Evolutionary conservation across 2,113 vertebrate species (phyloP).

Genomic region (Albula glossodonta): DNA sequence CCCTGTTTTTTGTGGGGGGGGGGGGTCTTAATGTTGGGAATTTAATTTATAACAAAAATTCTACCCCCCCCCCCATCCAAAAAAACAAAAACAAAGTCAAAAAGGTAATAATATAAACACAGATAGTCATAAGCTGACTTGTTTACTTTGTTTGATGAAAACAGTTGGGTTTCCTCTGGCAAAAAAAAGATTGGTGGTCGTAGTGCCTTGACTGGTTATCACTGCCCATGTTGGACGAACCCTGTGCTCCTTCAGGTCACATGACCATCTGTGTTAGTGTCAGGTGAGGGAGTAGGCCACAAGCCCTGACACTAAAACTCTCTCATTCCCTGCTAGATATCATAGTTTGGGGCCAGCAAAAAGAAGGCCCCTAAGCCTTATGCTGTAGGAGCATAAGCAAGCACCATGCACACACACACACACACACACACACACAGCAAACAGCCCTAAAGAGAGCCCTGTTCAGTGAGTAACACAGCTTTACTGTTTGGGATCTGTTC

Average conservation of each 20-base stretch:
- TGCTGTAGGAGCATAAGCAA: neutral
- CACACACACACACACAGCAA: conserved; percentile 42
- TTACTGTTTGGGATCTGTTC: conserved; percentile 55
- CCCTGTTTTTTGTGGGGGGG: too few species aligned
- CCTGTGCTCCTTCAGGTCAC: neutral
- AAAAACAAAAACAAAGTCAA: too few species aligned
- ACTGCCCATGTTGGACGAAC: neutral
- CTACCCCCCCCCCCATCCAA: too few species aligned
- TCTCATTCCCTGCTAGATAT: neutral
- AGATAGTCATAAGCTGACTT: too few species aligned
- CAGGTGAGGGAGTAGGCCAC: too few species aligned
- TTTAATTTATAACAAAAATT: too few species aligned
- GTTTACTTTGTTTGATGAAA: neutral
- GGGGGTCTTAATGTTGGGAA: too few species aligned
- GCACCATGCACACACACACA: conserved; percentile 50
- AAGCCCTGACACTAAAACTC: neutral
- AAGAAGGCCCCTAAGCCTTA: conserved; percentile 44
- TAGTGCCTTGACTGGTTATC: neutral
- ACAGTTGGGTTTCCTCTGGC: too few species aligned
- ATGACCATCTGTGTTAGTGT: neutral
- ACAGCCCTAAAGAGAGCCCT: conserved; percentile 10
- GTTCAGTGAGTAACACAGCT: conserved; percentile 68
- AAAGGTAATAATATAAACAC: too few species aligned
- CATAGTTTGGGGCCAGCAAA: conserved; percentile 17
- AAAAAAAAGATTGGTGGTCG: neutral